A percentile compares a stretch with the other conserved stretches of the same genome.
Conservation (phyloP, 2,113 vertebrate genomes). For the Halcyon senegalensis region DNA sequence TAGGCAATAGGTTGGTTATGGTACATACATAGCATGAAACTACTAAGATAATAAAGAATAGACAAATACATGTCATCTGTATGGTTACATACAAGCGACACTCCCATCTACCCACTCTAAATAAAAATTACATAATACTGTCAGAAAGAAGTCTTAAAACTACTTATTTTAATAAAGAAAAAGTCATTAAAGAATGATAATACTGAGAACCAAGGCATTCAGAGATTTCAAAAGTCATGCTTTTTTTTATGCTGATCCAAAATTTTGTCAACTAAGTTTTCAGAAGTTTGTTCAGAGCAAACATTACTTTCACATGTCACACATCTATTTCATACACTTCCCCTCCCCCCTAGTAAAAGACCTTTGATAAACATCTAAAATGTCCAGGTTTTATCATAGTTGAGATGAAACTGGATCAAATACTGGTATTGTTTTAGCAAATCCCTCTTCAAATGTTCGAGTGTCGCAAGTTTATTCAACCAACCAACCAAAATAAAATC, state of each 20-base stretch:
- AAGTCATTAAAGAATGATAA: conserved; percentile 84
- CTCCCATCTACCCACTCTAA: conserved; percentile 85
- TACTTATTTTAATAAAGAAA: conserved; percentile 85
- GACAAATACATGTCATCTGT: conserved; percentile 83
- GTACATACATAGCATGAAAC: conserved; percentile 87
- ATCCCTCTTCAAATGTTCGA: conserved; percentile 80
- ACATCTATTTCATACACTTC: conserved; percentile 70
- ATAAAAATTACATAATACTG: conserved; percentile 89
- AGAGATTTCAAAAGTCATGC: conserved; percentile 86
- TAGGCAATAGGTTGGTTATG: conserved; percentile 92
- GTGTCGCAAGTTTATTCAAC: conserved; percentile 84
- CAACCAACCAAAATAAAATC: conserved; percentile 76
- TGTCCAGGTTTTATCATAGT: conserved; percentile 79
- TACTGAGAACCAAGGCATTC: conserved; percentile 87
- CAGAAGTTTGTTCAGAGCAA: conserved; percentile 79
- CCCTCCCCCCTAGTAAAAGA: conserved; percentile 74
- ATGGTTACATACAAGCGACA: conserved; percentile 83
- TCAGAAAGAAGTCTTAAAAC: conserved; percentile 84
- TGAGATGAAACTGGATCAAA: conserved; percentile 86
- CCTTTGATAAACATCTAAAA: conserved; percentile 80
- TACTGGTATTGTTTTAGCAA: conserved; percentile 78
- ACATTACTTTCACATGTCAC: conserved; percentile 74
- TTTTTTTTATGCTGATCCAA: conserved; percentile 80
- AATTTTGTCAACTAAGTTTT: conserved; percentile 80
- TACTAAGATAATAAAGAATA: conserved; percentile 81